Evolutionary conservation across 2,113 vertebrate species (phyloP).

Genomic region (Chionodraco myersi): DNA sequence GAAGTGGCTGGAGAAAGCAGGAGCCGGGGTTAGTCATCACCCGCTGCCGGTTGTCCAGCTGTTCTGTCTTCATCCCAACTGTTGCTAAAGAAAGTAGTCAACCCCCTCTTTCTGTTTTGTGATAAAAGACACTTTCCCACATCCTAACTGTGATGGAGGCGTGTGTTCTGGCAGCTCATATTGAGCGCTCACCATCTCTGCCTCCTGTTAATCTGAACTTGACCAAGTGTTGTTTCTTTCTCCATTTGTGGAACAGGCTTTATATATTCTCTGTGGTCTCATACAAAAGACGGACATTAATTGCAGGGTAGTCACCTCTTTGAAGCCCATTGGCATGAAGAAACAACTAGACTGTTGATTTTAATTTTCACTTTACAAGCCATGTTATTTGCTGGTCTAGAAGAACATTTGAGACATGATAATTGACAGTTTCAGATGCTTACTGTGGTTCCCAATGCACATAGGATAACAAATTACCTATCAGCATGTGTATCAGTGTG

Average conservation of each 20-base stretch:
- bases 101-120: background rate
- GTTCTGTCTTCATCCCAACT: slow-evolving; percentile 8
- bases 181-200: background rate
- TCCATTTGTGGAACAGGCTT: background rate
- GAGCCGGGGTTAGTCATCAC: background rate
- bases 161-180: background rate
- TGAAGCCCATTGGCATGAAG: background rate
- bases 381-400: background rate
- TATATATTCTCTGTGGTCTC: background rate
- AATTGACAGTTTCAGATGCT: background rate
- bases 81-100: background rate
- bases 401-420: background rate
- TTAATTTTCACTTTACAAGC: background rate
- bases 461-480: background rate
- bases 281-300: background rate
- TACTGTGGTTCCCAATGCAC: background rate
- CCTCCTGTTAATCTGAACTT: background rate
- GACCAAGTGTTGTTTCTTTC: background rate
- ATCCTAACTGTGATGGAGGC: background rate
- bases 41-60: slow-evolving; percentile 16
- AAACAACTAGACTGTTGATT: background rate
- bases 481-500: background rate
- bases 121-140: background rate
- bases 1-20: background rate
- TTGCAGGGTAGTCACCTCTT: background rate